Base-by-base conservation (phyloP, 2,888 invertebrate species). In the Bombylius discolor region DNA sequence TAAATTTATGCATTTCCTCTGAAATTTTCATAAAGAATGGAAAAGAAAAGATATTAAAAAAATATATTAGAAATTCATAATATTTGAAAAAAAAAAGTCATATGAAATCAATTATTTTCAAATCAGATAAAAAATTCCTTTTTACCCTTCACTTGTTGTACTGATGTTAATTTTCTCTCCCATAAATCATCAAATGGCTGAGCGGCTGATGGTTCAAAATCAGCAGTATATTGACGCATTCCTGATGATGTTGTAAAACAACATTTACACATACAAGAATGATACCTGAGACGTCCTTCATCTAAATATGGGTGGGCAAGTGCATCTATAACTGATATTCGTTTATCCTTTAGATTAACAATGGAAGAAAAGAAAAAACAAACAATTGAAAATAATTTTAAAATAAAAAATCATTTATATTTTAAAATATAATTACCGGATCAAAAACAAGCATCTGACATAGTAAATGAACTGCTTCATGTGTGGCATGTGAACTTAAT, bases 221-320 rank as follows among this genome's bases (percentile, higher is more conserved):
- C 95, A 74, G 94, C 94, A 47, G 83, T 79, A 78, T 93, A 96
- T 75, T 94, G 93, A 57, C 95, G 79, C 79, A 87, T 82, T 52
- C 84, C 83, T 56, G 82, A 79, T 58, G 80, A 80, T 61, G 84
- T 83, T 56, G 87, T 86, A 75, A 88, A 92, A 78, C 99, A 99
- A 70, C 99, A 99, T 72, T 89, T 89, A 80, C 99, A 99, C 99
- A 99, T 99, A 76, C 99, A 99, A 61, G 97, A 98, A 78, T 99
- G 99, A 79, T 97, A 99, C 68, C 99, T 85, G 68, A 99, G 82
- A 63, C 99, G 84, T 36, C 98, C 99, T 74, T 99, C 99, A 71
- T 97, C 97, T 63, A 99, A 78, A 77, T 98, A 99, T 8, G 96
- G 95, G 78, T 98, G 98, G 55, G 92, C 89, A 64, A 99, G 79